Base-by-base conservation (phyloP, 2,113 vertebrate genomes). In the Pungitius pungitius region DNA sequence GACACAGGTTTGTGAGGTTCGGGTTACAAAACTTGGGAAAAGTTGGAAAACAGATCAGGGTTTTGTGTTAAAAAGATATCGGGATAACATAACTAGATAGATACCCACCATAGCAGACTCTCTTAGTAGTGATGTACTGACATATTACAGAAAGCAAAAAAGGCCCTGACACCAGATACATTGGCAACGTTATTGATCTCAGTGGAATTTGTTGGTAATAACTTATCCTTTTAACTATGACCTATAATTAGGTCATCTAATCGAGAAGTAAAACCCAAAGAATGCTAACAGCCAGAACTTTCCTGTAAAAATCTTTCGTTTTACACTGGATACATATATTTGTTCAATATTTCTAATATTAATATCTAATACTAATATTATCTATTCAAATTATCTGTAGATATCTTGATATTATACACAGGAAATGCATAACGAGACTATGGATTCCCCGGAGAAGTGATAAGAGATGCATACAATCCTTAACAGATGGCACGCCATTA, bases 401-500 rank as follows among this genome's bases (percentile, higher is more conserved):
- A n/a, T n/a, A n/a, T n/a, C n/a, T n/a, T 17, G 26, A 1, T 20
- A 61, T 55, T 35, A 56, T 47, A 27, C 6, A 40, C 18, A 40
- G 6, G 1, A 18, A 43, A 43, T 75, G 14, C 26, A 51, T 61
- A 42, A 63, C 26, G 37, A 72, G 43, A 75, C 13, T 26, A 43
- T 14, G n/a, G 42, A 22, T 51, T 55, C 61, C 55, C 27, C 26
- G 9, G 27, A 66, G 47, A 69, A 24, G 24, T 67, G 3, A 3
- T 12, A 52, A 62, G 63, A 52, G 33, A 57, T 60, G 20, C n/a
- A 54, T 24, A 49, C 59, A 51, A 56, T 66, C 63, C 42, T 22
- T 43, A 70, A 49, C 79, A 87, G 72, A 79, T 82, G 69, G 78
- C 39, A 35, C 12, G 4, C 39, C 15, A 72, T 79, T 43, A 66